Conservation (phyloP, 2,113 vertebrate species). For the Bufo gargarizans region DNA sequence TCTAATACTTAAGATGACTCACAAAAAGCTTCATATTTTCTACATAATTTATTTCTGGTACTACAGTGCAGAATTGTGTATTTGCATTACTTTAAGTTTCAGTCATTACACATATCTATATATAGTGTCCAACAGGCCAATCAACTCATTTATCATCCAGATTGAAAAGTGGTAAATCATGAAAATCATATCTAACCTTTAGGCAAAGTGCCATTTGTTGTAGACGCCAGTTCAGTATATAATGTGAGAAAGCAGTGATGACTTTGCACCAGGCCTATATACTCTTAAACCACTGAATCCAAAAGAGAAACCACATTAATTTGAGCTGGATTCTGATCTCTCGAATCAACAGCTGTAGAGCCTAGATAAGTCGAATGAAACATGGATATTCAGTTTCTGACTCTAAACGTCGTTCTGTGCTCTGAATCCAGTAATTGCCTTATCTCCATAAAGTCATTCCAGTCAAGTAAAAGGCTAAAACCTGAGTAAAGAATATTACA, state of each 20-base stretch:
- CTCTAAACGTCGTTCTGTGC: conserved; percentile 46
- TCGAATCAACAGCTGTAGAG: conserved; percentile 51
- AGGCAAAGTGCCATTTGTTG: background rate
- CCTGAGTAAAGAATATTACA: conserved; percentile 39
- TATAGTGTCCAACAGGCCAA: background rate
- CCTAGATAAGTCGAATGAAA: conserved; percentile 53
- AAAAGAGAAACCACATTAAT: conserved; percentile 37
- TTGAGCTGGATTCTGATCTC: conserved; percentile 49
- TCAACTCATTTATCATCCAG: background rate
- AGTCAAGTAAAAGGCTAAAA: conserved; percentile 58
- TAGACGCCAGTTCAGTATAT: background rate
- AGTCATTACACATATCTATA: background rate
- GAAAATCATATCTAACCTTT: background rate
- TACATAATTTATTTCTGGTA: background rate
- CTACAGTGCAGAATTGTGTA: background rate
- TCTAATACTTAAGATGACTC: background rate
- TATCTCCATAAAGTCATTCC: conserved; percentile 58
- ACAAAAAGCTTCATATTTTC: background rate
- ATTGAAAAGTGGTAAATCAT: background rate
- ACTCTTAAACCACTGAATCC: conserved; percentile 23
- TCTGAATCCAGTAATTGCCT: conserved; percentile 53
- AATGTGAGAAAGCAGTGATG: conserved; percentile 5
- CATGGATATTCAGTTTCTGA: conserved; percentile 46
- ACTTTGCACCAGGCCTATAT: conserved; percentile 43
- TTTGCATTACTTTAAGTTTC: background rate